Evolutionary conservation across 2,113 vertebrate species (phyloP).

Genomic region (Thomomys bottae): DNA sequence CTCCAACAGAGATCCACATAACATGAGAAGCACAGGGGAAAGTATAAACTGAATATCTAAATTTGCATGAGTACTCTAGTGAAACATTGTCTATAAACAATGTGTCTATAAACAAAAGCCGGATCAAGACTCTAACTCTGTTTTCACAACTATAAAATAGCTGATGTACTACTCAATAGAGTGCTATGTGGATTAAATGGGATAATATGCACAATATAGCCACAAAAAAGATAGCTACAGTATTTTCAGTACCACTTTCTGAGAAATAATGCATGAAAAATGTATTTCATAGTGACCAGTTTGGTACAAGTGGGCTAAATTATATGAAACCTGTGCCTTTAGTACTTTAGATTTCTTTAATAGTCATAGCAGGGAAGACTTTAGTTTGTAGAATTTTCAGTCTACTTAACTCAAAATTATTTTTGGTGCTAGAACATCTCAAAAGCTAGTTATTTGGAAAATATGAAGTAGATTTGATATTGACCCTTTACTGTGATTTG

Average conservation of each 20-base stretch:
- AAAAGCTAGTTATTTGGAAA: not conserved
- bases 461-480: not conserved
- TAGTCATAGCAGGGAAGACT: not conserved
- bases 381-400: constrained; percentile 20
- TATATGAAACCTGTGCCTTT: not conserved
- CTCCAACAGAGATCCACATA: not conserved
- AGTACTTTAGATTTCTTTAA: not conserved
- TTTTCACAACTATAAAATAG: not conserved
- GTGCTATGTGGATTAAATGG: not conserved
- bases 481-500: not conserved
- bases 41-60: not conserved
- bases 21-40: not conserved
- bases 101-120: not conserved
- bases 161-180: not conserved
- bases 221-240: not conserved
- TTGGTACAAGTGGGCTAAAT: not conserved
- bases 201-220: not conserved
- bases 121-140: not conserved
- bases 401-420: not conserved
- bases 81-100: not conserved
- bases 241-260: not conserved
- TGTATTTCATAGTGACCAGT: not conserved
- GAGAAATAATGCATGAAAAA: not conserved
- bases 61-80: no score
- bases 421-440: not conserved